Percentiles rank a stretch among this genome's conserved stretches.
Conservation (phyloP, 2,888 invertebrate genomes). For the Chrysolina americana region DNA sequence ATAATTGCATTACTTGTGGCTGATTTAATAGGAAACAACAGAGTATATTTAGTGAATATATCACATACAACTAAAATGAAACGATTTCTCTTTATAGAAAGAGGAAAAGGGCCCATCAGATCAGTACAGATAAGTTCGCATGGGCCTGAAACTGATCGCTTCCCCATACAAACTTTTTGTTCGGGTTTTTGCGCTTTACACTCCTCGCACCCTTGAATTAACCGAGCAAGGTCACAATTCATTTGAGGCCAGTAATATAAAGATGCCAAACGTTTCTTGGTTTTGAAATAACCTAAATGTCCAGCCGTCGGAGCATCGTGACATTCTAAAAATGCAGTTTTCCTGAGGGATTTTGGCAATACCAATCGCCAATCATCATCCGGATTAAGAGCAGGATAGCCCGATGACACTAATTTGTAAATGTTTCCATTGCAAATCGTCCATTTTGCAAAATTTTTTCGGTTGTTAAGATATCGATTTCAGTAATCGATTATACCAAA, state of each 20-base stretch:
- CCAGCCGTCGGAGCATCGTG: constrained; percentile 39
- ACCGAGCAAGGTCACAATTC: constrained; percentile 30
- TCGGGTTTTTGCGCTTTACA: constrained; percentile 38
- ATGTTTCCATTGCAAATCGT: too few species aligned
- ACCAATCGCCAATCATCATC: constrained; percentile 33
- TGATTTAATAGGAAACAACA: constrained; percentile 28
- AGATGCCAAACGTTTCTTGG: constrained; percentile 18
- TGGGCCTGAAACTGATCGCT: constrained; percentile 21
- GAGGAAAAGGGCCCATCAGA: constrained; percentile 40
- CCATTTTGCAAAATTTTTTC: constrained; percentile 42
- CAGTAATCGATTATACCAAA: constrained; percentile 36
- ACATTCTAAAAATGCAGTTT: constrained; percentile 17
- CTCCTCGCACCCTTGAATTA: constrained; percentile 27
- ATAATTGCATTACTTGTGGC: constrained; percentile 29
- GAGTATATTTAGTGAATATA: constrained; percentile 29
- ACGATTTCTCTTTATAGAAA: constrained; percentile 20
- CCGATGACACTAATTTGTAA: constrained; percentile 20
- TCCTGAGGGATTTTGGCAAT: constrained; percentile 28
- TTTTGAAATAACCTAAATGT: constrained; percentile 40
- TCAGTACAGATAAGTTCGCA: constrained; percentile 40
- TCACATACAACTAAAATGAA: constrained; percentile 40
- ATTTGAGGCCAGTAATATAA: constrained; percentile 39
- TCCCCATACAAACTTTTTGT: constrained; percentile 34
- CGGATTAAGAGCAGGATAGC: too few species aligned
- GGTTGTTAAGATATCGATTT: constrained; percentile 17